A percentile compares a stretch with the other conserved stretches of the same genome.
Evolutionary conservation across 1,140 invertebrate species (phyloP).

Genomic region (Mamestra configurata): DNA sequence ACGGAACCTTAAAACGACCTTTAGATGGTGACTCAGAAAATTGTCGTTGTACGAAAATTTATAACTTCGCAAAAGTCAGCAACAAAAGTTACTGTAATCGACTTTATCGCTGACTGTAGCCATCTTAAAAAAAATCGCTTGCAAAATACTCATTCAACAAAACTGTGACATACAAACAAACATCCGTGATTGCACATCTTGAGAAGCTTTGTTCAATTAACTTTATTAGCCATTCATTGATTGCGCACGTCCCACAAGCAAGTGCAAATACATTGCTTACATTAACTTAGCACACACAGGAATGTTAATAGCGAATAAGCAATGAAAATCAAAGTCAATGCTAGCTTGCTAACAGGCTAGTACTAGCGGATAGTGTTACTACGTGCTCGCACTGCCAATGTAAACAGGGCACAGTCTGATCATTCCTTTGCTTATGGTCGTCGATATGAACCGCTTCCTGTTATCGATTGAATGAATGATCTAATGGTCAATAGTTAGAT

Average conservation of each 20-base stretch:
- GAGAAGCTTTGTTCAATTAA: conserved; percentile 21
- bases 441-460: conserved; percentile 30
- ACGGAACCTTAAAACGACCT: too few species aligned
- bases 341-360: conserved; percentile 2
- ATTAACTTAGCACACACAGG: conserved; percentile 11
- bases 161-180: conserved; percentile 5
- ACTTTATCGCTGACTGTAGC: not conserved
- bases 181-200: conserved; percentile 14
- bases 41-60: too few species aligned
- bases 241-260: not conserved
- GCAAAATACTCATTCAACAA: not conserved
- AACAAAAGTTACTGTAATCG: too few species aligned
- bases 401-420: conserved; percentile 28
- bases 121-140: not conserved
- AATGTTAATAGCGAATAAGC: conserved; percentile 16
- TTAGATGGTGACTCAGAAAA: too few species aligned
- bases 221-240: conserved; percentile 24
- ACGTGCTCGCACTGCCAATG: conserved; percentile 37
- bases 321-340: conserved; percentile 32
- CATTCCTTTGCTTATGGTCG: conserved; percentile 32
- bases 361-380: not conserved
- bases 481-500: not conserved
- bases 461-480: conserved; percentile 42
- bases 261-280: conserved; percentile 19
- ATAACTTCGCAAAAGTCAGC: too few species aligned